Conservation (phyloP, 2,113 vertebrate species). For the Hystrix brachyura region DNA sequence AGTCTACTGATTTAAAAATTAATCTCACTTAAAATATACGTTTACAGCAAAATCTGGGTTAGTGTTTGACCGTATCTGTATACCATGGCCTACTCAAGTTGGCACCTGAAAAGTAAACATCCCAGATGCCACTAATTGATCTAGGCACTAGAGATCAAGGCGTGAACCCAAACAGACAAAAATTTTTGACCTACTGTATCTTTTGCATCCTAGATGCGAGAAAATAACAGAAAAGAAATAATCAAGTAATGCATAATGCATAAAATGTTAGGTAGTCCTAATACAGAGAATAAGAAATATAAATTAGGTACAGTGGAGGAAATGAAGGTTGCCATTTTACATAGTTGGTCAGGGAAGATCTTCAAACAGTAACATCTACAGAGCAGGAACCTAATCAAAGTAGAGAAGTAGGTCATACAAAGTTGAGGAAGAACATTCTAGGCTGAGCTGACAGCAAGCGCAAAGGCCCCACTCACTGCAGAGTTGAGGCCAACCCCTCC, state of each 20-base stretch:
- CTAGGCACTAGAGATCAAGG: background rate
- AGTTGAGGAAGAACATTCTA: background rate
- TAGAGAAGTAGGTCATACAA: background rate
- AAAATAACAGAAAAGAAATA: background rate
- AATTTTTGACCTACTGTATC: background rate
- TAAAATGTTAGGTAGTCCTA: background rate
- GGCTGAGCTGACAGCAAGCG: background rate
- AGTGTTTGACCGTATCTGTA: background rate
- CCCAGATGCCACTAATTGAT: background rate
- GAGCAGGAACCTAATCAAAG: background rate
- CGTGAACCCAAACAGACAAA: background rate
- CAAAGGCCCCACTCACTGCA: background rate
- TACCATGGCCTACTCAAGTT: background rate
- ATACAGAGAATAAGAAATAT: background rate
- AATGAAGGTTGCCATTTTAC: background rate
- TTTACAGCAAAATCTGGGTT: background rate
- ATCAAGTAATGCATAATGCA: background rate
- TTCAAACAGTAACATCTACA: background rate
- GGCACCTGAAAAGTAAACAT: background rate
- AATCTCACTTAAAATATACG: background rate
- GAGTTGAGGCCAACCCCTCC: no score
- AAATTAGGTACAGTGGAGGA: background rate
- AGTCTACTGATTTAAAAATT: constrained; percentile 12
- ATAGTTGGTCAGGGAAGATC: background rate
- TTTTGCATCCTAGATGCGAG: background rate